Base-by-base conservation (phyloP, 23 tunicate genomes). In the Styela clava region DNA sequence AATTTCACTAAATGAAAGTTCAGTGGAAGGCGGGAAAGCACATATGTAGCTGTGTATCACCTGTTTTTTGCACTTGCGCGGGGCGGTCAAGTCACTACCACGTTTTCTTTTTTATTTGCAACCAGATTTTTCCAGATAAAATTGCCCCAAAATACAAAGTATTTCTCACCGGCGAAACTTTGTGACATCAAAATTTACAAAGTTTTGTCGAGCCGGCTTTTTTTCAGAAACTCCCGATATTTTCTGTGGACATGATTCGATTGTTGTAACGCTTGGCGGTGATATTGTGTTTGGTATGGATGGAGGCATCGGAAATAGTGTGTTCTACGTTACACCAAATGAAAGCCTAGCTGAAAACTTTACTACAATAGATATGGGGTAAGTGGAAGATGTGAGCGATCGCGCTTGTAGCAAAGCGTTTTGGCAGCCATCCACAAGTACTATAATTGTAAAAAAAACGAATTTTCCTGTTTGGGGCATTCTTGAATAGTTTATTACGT, bases 231-330 rank as follows among this genome's bases (percentile, higher is more conserved):
- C 71, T 18, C 71, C 71, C 16, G 24, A 12, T 27, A 24, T 67
- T 16, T 16, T 25, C 71, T 67, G 71, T 67, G 71, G 71, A 25
- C 31, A 67, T 67, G 71, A 67, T 67, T 22, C 71, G 22, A 67
- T 67, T 16, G 31, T 16, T 18, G 31, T 67, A 22, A 67, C 71
- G 16, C 16, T 67, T 25, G 31, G 31, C 24, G 31, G 31, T 67
- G 71, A 67, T 22, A 24, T 67, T 0, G 22, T 67, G 16, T 16
- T 25, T 19, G 71, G 31, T 67, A 67, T 25, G 31, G 31, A 67
- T 24, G 2, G 24, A 44, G 56, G 56, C 7, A 7, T 44, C 12
- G 56, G 56, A 44, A 44, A 44, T 12, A 12, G 56, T 44, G 56
- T 44, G 7, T 44, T 44, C 56, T 44, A 44, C 56, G 12, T 44